Evolutionary conservation across 64 coral and sea anemone genomes (phyloP).

Genomic region (Anthopleura sola): DNA sequence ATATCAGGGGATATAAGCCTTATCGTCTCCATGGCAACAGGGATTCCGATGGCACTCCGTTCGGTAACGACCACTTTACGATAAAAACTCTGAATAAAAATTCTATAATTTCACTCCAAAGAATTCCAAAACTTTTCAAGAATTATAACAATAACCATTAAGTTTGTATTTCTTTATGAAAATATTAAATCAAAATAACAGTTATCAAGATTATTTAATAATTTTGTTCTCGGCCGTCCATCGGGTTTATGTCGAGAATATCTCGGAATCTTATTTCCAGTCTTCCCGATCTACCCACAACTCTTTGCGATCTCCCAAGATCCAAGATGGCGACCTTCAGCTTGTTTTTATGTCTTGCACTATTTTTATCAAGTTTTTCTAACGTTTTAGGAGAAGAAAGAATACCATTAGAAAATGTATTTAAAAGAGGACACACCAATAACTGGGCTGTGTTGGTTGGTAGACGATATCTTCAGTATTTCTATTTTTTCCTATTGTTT

Average conservation of each 20-base stretch:
- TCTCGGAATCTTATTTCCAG: background rate
- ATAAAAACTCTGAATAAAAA: background rate
- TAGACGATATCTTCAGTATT: background rate
- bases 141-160: background rate
- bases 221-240: background rate
- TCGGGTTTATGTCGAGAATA: conserved; percentile 7
- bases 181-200: no score
- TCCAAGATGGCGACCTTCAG: conserved; percentile 76
- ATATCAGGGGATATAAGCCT: background rate
- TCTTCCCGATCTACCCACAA: conserved; percentile 32
- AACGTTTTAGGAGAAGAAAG: conserved; percentile 10
- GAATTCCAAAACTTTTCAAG: background rate
- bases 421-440: conserved; percentile 88
- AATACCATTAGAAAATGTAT: conserved; percentile 43
- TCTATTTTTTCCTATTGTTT: no score
- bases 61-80: background rate
- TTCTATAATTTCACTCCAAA: background rate
- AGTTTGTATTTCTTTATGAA: background rate
- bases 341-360: background rate
- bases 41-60: background rate
- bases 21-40: background rate
- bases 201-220: background rate
- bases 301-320: background rate
- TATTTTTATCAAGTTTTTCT: conserved; percentile 11
- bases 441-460: conserved; percentile 96